Base-by-base conservation (phyloP, 2,113 vertebrate genomes). In the Proterorhinus semilunaris region DNA sequence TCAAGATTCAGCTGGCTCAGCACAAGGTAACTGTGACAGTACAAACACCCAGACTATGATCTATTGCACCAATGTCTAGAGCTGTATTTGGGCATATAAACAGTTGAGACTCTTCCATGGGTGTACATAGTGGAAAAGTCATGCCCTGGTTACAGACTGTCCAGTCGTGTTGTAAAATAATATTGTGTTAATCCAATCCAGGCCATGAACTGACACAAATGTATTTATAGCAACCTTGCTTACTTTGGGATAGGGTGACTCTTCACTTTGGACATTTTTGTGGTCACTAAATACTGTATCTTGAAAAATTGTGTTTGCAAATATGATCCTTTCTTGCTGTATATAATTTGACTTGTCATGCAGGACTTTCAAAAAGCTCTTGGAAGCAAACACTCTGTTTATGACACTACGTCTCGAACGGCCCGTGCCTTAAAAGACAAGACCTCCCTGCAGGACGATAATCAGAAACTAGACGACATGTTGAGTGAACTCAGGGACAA, bases 321-420 rank as follows among this genome's bases (percentile, higher is more conserved):
- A 44, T 5, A 6, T 58, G 21, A 13, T 2, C 6, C 7, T 36
- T 15, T 57, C 21, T 42, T 58, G 55, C 15, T 55, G 17, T 1
- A 13, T 11, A 15, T 42, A 3, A 58, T 42, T 17, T 58, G 12
- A 36, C 27, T 42, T 58, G 21, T 17, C 8, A 42, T 53, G 3
- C 53, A 99, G 98, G 98, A 99, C 75, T 99, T 99, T 83, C 98
- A 99, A 86, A 99, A 96, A 85, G 90, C 95, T 52, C 90, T 99
- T 6, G 97, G 96, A 76, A 96, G 94, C 82, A 99, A 99, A 74
- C 96, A 99, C 84, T 96, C 96, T 0, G 96, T 99, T 51, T 99
- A 98, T 0, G 98, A 99, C 87, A 97, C 96, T 80, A 98, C 96
- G 12, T 86, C 92, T 49, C 94, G 98, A 43, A 96, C 95, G 7